These are phyloP conservation scores for Chymomyza costata DNA, from an alignment of 1,140 invertebrate species.

Conservation along the genomic window DNA sequence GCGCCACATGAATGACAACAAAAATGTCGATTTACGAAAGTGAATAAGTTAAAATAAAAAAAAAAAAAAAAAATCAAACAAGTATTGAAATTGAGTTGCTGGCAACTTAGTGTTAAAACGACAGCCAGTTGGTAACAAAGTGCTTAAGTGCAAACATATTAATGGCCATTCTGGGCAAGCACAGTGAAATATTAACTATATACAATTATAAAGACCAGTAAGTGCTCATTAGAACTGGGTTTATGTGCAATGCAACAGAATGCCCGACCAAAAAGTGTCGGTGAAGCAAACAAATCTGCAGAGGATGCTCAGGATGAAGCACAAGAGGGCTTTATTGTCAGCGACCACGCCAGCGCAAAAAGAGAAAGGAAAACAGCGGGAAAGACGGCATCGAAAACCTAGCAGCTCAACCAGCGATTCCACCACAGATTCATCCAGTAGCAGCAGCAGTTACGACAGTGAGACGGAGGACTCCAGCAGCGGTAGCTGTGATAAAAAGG, in stretches of 20 bases:
- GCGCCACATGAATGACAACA: no score
- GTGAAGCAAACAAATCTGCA: constrained; percentile 22
- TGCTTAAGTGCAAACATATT: no score
- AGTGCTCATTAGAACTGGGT: constrained; percentile 9
- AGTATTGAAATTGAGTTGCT: no score
- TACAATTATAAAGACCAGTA: constrained; percentile 5
- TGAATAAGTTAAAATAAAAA: no score
- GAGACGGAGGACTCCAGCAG: not conserved
- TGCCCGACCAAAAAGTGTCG: constrained; percentile 38
- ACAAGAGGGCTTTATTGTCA: constrained; percentile 22
- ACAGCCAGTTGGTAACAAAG: no score
- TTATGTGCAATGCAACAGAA: constrained; percentile 65
- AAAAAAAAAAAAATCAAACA: no score
- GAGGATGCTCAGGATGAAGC: constrained; percentile 42
- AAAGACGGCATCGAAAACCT: constrained; percentile 4
- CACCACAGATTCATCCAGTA: constrained; percentile 3
- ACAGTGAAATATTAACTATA: constrained; percentile 10
- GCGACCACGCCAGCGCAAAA: constrained; percentile 6
- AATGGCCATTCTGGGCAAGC: constrained; percentile 33
- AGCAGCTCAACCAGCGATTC: constrained; percentile 37
- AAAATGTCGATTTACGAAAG: no score
- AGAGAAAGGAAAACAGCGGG: not conserved
- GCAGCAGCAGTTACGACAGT: constrained; percentile 1
- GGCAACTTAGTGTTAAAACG: no score
- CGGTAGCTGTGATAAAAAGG: not conserved